Percentiles rank a stretch among this genome's conserved stretches.
Evolutionary conservation across 2,888 invertebrate species (phyloP).

Genomic region (Oscheius sp.): DNA sequence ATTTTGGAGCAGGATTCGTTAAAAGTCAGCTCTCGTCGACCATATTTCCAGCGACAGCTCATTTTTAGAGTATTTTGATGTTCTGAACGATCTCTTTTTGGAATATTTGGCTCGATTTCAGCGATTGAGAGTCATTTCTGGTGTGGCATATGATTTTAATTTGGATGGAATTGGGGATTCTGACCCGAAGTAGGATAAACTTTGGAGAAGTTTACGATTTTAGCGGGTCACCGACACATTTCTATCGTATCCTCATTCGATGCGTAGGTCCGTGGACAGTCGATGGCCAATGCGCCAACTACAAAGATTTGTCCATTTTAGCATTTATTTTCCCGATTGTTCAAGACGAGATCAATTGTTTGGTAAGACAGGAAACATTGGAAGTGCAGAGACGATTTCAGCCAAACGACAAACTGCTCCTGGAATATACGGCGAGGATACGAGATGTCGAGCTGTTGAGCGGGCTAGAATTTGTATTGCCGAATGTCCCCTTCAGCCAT

Average conservation of each 20-base stretch:
- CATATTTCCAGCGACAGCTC: too few relatives aligned
- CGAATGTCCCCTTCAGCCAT: background rate
- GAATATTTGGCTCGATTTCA: constrained; percentile 44
- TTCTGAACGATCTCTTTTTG: constrained; percentile 27
- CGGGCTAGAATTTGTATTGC: constrained; percentile 3
- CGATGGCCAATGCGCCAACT: constrained; percentile 5
- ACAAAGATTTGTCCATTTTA: constrained; percentile 1
- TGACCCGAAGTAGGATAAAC: background rate
- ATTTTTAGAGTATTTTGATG: constrained; percentile 16
- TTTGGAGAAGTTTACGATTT: too few relatives aligned
- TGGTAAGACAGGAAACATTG: constrained; percentile 12
- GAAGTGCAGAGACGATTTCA: too few relatives aligned
- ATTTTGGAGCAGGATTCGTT: constrained; percentile 14
- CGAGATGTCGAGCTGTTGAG: constrained; percentile 28
- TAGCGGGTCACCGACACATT: constrained; percentile 31
- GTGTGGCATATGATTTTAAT: constrained; percentile 46
- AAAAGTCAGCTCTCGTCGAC: constrained; percentile 23
- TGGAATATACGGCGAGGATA: constrained; percentile 35
- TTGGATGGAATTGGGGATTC: constrained; percentile 40
- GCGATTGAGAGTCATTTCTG: constrained; percentile 41
- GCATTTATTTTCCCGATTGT: constrained; percentile 36
- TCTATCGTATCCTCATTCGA: constrained; percentile 26
- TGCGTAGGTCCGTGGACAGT: background rate
- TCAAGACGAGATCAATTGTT: constrained; percentile 27
- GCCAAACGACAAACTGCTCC: constrained; percentile 16